phyloP scores from a whole-genome alignment of 2,113 vertebrate species.

The Phyllopteryx taeniolatus region DNA sequence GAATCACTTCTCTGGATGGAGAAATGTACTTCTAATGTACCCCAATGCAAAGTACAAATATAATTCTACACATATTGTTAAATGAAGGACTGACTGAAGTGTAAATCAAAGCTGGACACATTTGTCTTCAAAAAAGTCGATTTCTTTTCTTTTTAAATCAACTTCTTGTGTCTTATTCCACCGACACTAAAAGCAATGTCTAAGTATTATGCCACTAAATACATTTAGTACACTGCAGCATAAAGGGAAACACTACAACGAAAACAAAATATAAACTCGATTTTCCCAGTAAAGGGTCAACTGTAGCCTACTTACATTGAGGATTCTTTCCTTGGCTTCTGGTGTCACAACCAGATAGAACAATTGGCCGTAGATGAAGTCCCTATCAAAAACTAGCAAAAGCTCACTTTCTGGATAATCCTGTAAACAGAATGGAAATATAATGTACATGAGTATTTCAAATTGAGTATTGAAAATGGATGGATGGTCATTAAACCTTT shows the following conservation, averaged over 20 bases:
- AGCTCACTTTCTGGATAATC: conserved; percentile 88
- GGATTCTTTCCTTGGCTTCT: conserved; percentile 80
- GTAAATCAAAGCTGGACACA: too few species aligned
- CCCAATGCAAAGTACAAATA: too few species aligned
- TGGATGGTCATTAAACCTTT: too few species aligned
- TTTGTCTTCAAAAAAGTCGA: too few species aligned
- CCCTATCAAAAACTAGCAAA: conserved; percentile 83
- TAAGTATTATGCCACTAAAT: neutral
- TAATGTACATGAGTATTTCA: too few species aligned
- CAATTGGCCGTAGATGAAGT: conserved; percentile 80
- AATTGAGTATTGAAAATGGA: too few species aligned
- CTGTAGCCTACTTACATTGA: conserved; percentile 71
- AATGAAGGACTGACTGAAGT: too few species aligned
- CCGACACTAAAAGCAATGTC: neutral
- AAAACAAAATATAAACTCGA: neutral
- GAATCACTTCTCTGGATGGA: neutral
- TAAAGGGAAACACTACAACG: neutral
- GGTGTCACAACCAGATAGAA: conserved; percentile 87
- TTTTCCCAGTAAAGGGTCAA: neutral
- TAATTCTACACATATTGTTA: too few species aligned
- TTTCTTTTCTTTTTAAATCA: too few species aligned
- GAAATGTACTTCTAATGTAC: neutral
- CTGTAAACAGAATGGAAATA: conserved; percentile 58
- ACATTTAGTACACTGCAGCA: neutral
- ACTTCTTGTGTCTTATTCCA: too few species aligned